phyloP scores from a whole-genome alignment of 2,888 invertebrate species.

The Dolichomitus sp. region DNA sequence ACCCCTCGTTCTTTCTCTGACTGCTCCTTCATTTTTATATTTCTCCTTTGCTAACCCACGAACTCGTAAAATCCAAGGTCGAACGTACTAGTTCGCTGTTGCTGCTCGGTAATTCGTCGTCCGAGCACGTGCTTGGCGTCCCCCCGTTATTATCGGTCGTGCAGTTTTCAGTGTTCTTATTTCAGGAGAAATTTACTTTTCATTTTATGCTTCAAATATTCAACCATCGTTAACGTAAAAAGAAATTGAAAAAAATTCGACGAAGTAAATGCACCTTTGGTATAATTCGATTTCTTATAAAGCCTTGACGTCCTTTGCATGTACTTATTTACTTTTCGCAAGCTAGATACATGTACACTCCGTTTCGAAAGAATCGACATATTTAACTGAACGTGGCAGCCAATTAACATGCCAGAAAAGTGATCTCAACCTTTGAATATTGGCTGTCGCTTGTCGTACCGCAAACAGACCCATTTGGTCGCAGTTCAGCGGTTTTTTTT shows the following conservation, averaged over 20 bases:
- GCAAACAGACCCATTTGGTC: no score
- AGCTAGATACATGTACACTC: background rate
- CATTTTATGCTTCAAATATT: background rate
- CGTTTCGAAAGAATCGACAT: background rate
- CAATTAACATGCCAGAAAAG: no score
- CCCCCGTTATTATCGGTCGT: background rate
- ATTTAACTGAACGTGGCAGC: no score
- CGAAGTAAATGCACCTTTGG: background rate
- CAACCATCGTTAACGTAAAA: background rate
- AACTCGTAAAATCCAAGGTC: conserved; percentile 29
- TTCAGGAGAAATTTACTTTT: background rate
- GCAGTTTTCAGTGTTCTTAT: background rate
- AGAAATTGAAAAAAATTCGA: background rate
- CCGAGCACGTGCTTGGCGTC: background rate
- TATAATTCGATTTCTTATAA: background rate
- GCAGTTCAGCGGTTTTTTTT: no score
- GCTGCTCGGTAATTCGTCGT: conserved; percentile 7
- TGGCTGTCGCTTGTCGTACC: no score
- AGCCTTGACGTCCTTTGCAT: background rate
- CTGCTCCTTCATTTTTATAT: conserved; percentile 9
- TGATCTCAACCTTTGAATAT: no score
- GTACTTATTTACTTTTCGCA: background rate
- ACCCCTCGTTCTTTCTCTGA: conserved; percentile 2
- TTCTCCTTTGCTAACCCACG: conserved; percentile 1
- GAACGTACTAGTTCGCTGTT: conserved; percentile 3